Evolutionary conservation across 2,888 invertebrate species (phyloP), one percentile per base, ranked within the genome.

Genomic region (Alentia gelatinosa): DNA sequence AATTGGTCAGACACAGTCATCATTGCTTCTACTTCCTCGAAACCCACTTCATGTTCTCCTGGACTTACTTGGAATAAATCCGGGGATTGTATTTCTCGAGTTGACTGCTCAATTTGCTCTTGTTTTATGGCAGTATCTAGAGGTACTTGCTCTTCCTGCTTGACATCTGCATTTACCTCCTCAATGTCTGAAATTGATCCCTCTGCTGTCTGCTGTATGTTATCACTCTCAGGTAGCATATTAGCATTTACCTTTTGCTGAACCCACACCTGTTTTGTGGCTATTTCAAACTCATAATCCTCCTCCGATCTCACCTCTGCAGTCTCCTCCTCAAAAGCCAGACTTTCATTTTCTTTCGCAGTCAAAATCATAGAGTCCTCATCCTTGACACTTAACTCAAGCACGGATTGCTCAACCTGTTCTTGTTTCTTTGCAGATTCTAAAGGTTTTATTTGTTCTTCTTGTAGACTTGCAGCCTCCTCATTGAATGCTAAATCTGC

Each of bases 121-220:
- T 84, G n/a, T 40, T 40, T n/a, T 4, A 33, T 86, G 26, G 50
- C 86, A 86, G 42, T 86, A 12, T 86, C 47, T 30, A 50, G 15
- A 9, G 47, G n/a, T 26, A 30, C 26, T 12, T 26, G 4, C 9
- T 4, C 47, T 86, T 86, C 86, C 30, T 42, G 7, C 47, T 33
- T 86, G 26, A n/a, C 15, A 30, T 86, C 86, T 42, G 86, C 86
- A 40, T 30, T 42, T 40, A 40, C 12, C 23, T 86, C 86, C 19
- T 86, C 86, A 30, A 86, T 47, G 42, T 40, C 86, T 47, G 19
- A 19, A 47, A 42, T 86, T 40, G 86, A n/a, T 33, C 47, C 47
- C 86, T 86, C 86, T n/a, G 47, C 42, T 15, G 47, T 86, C 19
- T 47, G 86, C 47, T 86, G 1, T 26, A 86, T 33, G 12, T 79